Conservation (phyloP, 2,888 invertebrate genomes). For the Spicauda simplicius region DNA sequence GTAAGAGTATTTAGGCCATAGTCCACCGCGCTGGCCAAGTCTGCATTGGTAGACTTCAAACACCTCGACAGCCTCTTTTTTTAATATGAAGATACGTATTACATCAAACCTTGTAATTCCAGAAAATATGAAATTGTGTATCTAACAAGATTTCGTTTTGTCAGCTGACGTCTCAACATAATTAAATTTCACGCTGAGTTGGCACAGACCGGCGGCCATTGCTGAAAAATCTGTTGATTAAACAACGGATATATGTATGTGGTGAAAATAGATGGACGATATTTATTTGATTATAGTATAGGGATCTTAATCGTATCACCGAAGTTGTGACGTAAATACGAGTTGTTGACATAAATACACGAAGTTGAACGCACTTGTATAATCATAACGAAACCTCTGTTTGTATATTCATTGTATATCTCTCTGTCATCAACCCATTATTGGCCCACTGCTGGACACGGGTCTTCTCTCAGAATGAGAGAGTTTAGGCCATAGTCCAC, state of each 20-base stretch:
- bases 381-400: too few relatives aligned
- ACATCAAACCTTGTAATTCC: neutral
- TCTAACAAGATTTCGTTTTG: neutral
- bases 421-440: too few relatives aligned
- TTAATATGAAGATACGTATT: neutral
- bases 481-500: too few relatives aligned
- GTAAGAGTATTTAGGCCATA: too few relatives aligned
- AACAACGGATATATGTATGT: too few relatives aligned
- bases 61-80: too few relatives aligned
- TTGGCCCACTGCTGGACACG: too few relatives aligned
- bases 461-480: too few relatives aligned
- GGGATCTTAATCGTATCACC: neutral
- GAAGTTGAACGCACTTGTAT: neutral
- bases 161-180: neutral
- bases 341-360: neutral
- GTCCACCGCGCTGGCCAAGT: too few relatives aligned
- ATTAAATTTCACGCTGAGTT: neutral
- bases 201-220: slow-evolving; percentile 1
- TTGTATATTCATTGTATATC: too few relatives aligned
- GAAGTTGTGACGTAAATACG: neutral
- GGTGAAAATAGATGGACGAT: too few relatives aligned
- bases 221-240: neutral
- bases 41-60: too few relatives aligned
- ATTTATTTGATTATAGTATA: slow-evolving; percentile 1
- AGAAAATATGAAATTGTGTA: neutral